Conservation (phyloP, 2,888 invertebrate species). For the Cosmia trapezina region DNA sequence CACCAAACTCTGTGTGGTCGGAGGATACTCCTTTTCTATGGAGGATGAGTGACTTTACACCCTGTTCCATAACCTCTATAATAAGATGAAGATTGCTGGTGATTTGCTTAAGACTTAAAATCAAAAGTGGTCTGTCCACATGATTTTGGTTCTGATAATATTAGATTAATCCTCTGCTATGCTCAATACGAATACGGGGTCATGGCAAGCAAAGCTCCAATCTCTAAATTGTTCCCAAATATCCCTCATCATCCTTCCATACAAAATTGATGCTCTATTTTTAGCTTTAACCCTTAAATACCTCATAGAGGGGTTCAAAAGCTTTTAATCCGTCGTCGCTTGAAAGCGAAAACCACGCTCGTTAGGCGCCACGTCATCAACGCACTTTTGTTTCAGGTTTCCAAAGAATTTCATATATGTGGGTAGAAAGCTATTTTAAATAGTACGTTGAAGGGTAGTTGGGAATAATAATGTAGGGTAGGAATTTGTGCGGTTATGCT, state of each 20-base stretch:
- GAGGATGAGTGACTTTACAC: too few species aligned
- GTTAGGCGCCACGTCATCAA: conserved; percentile 61
- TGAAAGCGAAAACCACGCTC: conserved; percentile 45
- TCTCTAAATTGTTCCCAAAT: conserved; percentile 7
- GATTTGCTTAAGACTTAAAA: background rate
- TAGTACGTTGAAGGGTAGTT: conserved; percentile 10
- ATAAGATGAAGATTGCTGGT: background rate
- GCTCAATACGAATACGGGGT: too few species aligned
- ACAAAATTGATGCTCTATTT: conserved; percentile 47
- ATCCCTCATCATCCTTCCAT: conserved; percentile 1
- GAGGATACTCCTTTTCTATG: too few species aligned
- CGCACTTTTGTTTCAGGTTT: conserved; percentile 57
- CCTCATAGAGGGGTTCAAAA: conserved; percentile 45
- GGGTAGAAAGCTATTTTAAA: conserved; percentile 34
- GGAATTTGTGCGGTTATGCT: conserved; percentile 4
- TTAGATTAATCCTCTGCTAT: background rate
- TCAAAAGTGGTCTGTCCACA: background rate
- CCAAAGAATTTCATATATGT: conserved; percentile 44
- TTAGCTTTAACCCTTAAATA: conserved; percentile 30
- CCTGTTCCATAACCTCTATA: too few species aligned
- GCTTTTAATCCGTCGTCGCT: conserved; percentile 39
- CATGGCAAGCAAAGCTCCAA: background rate
- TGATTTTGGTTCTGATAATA: background rate
- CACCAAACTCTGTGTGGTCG: too few species aligned
- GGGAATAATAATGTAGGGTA: background rate